Evolutionary conservation across 2,888 invertebrate species (phyloP), one percentile per base, ranked within the genome.

Genomic region (Ditylenchus weischeri): DNA sequence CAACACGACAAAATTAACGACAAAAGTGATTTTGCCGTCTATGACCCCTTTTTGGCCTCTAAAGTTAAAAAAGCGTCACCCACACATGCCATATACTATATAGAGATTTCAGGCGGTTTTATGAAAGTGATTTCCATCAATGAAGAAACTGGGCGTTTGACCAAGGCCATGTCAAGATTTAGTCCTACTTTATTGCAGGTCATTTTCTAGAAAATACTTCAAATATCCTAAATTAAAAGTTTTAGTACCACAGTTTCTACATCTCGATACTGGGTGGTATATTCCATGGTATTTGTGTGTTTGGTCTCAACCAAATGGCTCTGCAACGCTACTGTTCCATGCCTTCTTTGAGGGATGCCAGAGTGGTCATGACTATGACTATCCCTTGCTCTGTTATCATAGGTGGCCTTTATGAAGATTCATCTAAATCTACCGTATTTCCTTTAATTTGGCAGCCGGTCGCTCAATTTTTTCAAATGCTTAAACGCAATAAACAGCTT

Each of bases 271-370:
- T 76, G 54, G 76, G 75, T 36, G 74, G 71, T 19, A 50, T 66
- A 7, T 47, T 70, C n/a, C 66, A 69, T 13, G 65, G 65, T 62
- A 69, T 66, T 29, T 65, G 76, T 36, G 67, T 74, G 54, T 75
- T 69, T 61, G 75, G 75, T 8, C 67, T 76, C 15, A 74, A 76
- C 59, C 75, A 75, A 57, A 76, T 76, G 75, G 68, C 75, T 13
- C 67, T 74, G 36, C 75, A 76, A 54, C 62, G 76, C n/a, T 75
- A 76, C 66, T 76, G 73, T 57, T 73, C 76, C 35, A 68, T 75
- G 73, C 68, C 75, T 13, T 72, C 73, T n/a, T 60, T 76, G 57
- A 10, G 49, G 4, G 48, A 72, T 50, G 74, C 76, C 15, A 51
- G 62, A 21, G 59, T 66, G 21, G 76, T 76, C 23, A 68, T 76